Evolutionary conservation across 30 jellyfish, hydroid and myxozoan genomes (phyloP), one percentile per base, ranked within the genome.

Genomic region (Clytia hemisphaerica): DNA sequence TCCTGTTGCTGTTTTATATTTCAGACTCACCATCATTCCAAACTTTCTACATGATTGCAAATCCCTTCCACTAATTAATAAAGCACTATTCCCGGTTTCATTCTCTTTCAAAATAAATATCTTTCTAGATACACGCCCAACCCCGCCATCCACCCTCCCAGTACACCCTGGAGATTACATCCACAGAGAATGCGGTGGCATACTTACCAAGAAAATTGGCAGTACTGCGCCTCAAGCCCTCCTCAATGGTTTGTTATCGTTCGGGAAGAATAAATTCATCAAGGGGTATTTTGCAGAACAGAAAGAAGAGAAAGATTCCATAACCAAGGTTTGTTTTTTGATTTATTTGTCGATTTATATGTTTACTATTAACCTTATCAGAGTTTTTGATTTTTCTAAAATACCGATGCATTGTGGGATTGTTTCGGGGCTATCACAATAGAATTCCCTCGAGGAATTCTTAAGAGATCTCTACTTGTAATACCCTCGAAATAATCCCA

Each of bases 101-200:
- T n/a, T n/a, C n/a, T n/a, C n/a, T n/a, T 40, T 40, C 53, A 40
- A 16, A 16, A 40, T 40, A 16, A 40, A 40, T 10, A 40, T 40
- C 10, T 7, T 10, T 40, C 25, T 22, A 73, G 96, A 55, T 24
- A 61, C 54, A 59, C 47, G 19, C 4, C 96, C 96, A 14, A 86
- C 96, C 1, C 94, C 96, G 1, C 18, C 65, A 3, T 94, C 96
- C 16, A 73, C 73, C 15, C 73, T 86, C 6, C 81, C 86, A 5
- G 88, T 81, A 16, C 60, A 75, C 1, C 74, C 89, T 25, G 95
- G 82, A 26, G 82, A 79, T 15, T 89, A 51, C 87, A 68, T 89
- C 70, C 83, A 93, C 15, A 63, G 81, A 4, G 98, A 89, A 69
- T 89, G 98, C 54, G 95, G 98, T 12, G 98, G 83, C 78, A 72